Conservation (phyloP, 2,888 invertebrate genomes). For the Synergus itoensis region DNA sequence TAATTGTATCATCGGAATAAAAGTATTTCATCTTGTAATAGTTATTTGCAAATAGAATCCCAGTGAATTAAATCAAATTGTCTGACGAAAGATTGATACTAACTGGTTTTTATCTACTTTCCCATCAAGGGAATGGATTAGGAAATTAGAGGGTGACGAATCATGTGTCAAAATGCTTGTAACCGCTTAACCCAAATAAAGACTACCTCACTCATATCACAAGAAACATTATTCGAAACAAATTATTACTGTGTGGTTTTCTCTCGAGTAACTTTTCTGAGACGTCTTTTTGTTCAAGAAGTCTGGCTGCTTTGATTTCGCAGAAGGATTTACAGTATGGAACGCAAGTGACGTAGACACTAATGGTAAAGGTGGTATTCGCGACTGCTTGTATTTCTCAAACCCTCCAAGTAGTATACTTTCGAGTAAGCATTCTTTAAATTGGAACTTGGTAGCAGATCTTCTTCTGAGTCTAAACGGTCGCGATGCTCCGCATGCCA, state of each 20-base stretch:
- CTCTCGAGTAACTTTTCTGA: slow-evolving; percentile 10
- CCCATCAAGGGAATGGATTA: background rate
- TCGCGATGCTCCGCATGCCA: slow-evolving; percentile 23
- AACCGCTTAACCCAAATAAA: background rate
- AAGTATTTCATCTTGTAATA: too few relatives aligned
- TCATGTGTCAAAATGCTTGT: background rate
- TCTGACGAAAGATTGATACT: background rate
- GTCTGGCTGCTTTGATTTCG: slow-evolving; percentile 13
- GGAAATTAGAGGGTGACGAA: slow-evolving; percentile 10
- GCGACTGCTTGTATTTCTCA: slow-evolving; percentile 19
- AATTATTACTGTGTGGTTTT: background rate
- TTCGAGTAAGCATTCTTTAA: slow-evolving; percentile 38
- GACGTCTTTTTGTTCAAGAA: slow-evolving; percentile 22
- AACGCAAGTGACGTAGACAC: slow-evolving; percentile 27
- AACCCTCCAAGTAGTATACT: slow-evolving; percentile 21
- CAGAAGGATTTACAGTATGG: slow-evolving; percentile 34
- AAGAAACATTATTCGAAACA: too few relatives aligned
- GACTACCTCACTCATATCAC: background rate
- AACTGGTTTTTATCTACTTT: background rate
- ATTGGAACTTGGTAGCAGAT: slow-evolving; percentile 34
- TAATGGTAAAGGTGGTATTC: slow-evolving; percentile 35
- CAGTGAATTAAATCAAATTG: background rate
- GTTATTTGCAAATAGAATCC: too few relatives aligned
- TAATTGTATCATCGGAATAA: background rate
- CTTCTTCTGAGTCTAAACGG: slow-evolving; percentile 25